These are phyloP conservation scores for Stegodyphus dumicola DNA, from an alignment of 1,140 invertebrate genomes.

Conservation along the genomic window DNA sequence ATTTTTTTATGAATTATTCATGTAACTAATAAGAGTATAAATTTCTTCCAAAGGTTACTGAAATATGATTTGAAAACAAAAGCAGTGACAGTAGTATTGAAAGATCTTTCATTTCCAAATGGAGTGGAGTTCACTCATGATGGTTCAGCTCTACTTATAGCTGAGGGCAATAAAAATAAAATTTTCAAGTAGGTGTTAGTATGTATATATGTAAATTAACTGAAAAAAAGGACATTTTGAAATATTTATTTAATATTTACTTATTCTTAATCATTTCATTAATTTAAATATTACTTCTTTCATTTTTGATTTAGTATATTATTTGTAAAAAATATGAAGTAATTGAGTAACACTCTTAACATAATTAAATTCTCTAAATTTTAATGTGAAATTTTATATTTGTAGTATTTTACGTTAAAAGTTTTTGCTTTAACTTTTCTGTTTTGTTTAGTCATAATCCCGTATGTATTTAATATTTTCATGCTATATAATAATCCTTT, in stretches of 20 bases:
- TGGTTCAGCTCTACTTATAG: constrained; percentile 79
- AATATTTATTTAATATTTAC: too few relatives aligned
- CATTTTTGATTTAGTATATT: too few relatives aligned
- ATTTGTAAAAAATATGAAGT: too few relatives aligned
- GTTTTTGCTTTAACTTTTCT: background rate
- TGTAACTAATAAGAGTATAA: background rate
- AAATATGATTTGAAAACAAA: constrained; percentile 76
- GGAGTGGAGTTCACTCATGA: constrained; percentile 81
- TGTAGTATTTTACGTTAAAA: background rate
- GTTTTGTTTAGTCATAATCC: background rate
- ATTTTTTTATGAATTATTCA: background rate
- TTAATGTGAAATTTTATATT: too few relatives aligned
- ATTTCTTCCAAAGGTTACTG: constrained; percentile 72
- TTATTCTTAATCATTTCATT: too few relatives aligned
- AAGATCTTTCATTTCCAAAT: constrained; percentile 82
- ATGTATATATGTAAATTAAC: too few relatives aligned
- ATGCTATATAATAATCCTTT: constrained; percentile 3
- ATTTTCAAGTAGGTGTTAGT: constrained; percentile 68
- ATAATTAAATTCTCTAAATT: too few relatives aligned
- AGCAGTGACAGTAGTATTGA: constrained; percentile 76
- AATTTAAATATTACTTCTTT: too few relatives aligned
- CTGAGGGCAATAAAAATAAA: constrained; percentile 73
- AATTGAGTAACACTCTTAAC: too few relatives aligned
- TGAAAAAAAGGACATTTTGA: too few relatives aligned
- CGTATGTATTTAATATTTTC: background rate